Evolutionary conservation across 2,113 vertebrate genomes (phyloP), one percentile per base, ranked within the genome.

Genomic region (Proterorhinus semilunaris): DNA sequence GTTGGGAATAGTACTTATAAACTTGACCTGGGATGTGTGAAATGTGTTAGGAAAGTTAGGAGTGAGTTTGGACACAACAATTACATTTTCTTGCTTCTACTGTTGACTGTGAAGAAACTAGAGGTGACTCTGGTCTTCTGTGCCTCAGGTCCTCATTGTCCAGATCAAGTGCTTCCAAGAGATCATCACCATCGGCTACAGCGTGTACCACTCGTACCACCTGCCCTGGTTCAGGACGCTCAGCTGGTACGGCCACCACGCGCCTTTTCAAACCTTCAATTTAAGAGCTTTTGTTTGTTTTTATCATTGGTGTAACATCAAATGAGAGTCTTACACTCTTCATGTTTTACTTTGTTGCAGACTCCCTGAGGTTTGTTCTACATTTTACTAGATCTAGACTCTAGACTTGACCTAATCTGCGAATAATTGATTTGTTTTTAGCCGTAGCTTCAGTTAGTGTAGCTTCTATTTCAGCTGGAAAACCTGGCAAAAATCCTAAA

Each of bases 91-190:
- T 2, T 21, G 21, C 21, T 21, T 21, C 21, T 21, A 21, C 21
- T 21, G 21, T 21, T 21, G 1, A 21, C 21, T 1, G 21, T 21
- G 21, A 1, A 53, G 36, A 44, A 2, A 10, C 46, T 36, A 21
- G 61, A 13, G 42, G n/a, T 84, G 62, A 80, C 47, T 0, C 8
- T 65, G 50, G 84, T 44, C 74, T 65, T 76, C 42, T 61, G 11
- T 61, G 13, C 57, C 82, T 17, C 89, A 99, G 97, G 97, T 99
- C 78, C 94, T 99, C 84, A 95, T 95, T 77, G 96, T 99, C 68
- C 97, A 99, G 93, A 99, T 99, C 83, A 99, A 99, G 69, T 99
- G 98, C 86, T 99, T 99, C 91, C 96, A 99, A 0, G 98, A 99
- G 90, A 99, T 99, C 76, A 99, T 99, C 92, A 96, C 93, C 1